Evolutionary conservation across 2,888 invertebrate genomes (phyloP).

Genomic region (Agrilus mali): DNA sequence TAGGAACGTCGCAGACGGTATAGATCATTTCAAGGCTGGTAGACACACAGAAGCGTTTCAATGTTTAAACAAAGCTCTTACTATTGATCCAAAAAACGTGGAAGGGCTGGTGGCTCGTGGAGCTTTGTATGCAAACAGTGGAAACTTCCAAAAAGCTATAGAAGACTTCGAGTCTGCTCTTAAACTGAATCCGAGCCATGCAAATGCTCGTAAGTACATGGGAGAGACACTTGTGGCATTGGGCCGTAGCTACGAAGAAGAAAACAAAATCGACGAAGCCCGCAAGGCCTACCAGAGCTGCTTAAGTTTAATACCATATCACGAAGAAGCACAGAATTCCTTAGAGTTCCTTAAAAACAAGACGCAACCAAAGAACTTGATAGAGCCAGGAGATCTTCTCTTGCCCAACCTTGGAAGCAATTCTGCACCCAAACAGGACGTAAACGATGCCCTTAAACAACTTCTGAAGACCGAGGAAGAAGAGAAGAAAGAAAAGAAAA

Average conservation of each 20-base stretch:
- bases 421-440: constrained; percentile 34
- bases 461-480: constrained; percentile 40
- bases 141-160: constrained; percentile 85
- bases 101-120: constrained; percentile 87
- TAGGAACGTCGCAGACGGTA: constrained; percentile 85
- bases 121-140: constrained; percentile 86
- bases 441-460: constrained; percentile 53
- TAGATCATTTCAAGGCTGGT: constrained; percentile 87
- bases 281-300: constrained; percentile 77
- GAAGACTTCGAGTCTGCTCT: constrained; percentile 90
- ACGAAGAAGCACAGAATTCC: constrained; percentile 77
- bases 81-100: constrained; percentile 82
- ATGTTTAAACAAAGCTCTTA: constrained; percentile 84
- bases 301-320: constrained; percentile 69
- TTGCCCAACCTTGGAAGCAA: constrained; percentile 44
- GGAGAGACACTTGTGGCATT: constrained; percentile 84
- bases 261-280: constrained; percentile 74
- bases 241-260: constrained; percentile 79
- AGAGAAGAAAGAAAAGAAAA: constrained; percentile 50
- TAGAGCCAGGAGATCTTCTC: constrained; percentile 48
- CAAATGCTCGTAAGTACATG: constrained; percentile 88
- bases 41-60: constrained; percentile 90
- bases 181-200: constrained; percentile 77
- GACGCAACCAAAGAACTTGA: constrained; percentile 43
- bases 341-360: constrained; percentile 70